A percentile compares a stretch with the other conserved stretches of the same genome.
These are phyloP conservation scores for Planiliza haematocheilus DNA, from an alignment of 2,113 vertebrate genomes.

Conservation along the genomic window DNA sequence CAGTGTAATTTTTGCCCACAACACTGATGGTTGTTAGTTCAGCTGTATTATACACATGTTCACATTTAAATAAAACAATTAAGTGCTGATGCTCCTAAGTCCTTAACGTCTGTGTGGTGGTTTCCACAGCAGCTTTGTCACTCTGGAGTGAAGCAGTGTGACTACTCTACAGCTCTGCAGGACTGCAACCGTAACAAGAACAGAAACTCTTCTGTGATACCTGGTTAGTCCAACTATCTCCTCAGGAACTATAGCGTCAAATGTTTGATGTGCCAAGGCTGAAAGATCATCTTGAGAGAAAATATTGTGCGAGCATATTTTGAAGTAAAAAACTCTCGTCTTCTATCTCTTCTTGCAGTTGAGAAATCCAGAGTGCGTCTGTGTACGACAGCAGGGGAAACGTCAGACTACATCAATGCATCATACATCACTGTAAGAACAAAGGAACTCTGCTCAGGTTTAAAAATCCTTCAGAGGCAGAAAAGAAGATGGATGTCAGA, in stretches of 20 bases:
- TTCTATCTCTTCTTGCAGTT: slow-evolving; percentile 76
- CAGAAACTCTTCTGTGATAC: slow-evolving; percentile 88
- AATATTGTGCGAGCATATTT: too few species aligned
- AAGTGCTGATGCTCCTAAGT: neutral
- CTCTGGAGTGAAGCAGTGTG: slow-evolving; percentile 84
- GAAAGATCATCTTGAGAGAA: too few species aligned
- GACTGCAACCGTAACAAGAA: slow-evolving; percentile 91
- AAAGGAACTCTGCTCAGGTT: neutral
- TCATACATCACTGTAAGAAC: slow-evolving; percentile 90
- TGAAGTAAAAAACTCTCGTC: neutral
- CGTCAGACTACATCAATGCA: slow-evolving; percentile 94
- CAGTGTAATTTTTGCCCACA: too few species aligned
- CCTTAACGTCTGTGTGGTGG: neutral
- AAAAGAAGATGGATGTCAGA: neutral
- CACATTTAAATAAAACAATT: too few species aligned
- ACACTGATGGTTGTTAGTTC: neutral
- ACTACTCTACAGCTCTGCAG: slow-evolving; percentile 89
- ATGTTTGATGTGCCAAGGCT: neutral
- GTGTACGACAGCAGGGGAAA: slow-evolving; percentile 84
- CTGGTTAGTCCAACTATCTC: slow-evolving; percentile 81
- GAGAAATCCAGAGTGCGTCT: slow-evolving; percentile 91
- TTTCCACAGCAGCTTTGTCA: slow-evolving; percentile 88
- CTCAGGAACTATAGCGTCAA: neutral
- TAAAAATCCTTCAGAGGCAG: neutral
- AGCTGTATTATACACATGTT: neutral